These are phyloP conservation scores for Aphrocallistes beatrix DNA, from an alignment of 37 sponge, comb jelly and placozoan genomes.

Conservation along the genomic window DNA sequence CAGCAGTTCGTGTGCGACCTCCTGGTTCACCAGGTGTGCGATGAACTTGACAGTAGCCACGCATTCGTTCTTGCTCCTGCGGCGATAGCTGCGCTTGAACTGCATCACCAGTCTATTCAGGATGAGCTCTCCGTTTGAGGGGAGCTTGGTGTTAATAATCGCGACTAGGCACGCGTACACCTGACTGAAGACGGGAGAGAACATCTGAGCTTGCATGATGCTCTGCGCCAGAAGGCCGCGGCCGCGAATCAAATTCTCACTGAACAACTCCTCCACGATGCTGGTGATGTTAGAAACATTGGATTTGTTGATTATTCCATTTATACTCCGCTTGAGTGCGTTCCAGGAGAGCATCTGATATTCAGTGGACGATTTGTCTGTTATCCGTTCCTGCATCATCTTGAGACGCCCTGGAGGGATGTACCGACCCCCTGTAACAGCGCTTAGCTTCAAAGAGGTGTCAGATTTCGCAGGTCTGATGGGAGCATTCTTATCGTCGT, in stretches of 20 bases:
- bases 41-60: constrained; percentile 76
- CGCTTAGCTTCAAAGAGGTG: neutral
- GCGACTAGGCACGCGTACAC: constrained; percentile 92
- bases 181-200: constrained; percentile 89
- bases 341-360: constrained; percentile 93
- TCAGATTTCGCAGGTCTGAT: too few relatives aligned
- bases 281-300: constrained; percentile 77
- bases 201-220: constrained; percentile 75
- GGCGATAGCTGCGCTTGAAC: constrained; percentile 63
- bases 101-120: constrained; percentile 62
- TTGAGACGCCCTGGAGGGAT: constrained; percentile 85
- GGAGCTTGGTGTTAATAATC: constrained; percentile 95
- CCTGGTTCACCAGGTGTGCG: constrained; percentile 93
- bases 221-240: constrained; percentile 79
- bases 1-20: constrained; percentile 75
- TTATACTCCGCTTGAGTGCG: constrained; percentile 92
- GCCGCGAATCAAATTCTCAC: constrained; percentile 90
- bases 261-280: constrained; percentile 73
- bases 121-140: constrained; percentile 81
- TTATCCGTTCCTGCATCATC: constrained; percentile 81
- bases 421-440: constrained; percentile 74
- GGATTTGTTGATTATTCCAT: constrained; percentile 96
- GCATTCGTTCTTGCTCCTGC: constrained; percentile 82
- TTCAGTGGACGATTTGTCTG: constrained; percentile 63
- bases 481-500: too few relatives aligned